These are phyloP conservation scores for Subacronicta megacephala DNA, from an alignment of 2,888 invertebrate species.

Conservation along the genomic window DNA sequence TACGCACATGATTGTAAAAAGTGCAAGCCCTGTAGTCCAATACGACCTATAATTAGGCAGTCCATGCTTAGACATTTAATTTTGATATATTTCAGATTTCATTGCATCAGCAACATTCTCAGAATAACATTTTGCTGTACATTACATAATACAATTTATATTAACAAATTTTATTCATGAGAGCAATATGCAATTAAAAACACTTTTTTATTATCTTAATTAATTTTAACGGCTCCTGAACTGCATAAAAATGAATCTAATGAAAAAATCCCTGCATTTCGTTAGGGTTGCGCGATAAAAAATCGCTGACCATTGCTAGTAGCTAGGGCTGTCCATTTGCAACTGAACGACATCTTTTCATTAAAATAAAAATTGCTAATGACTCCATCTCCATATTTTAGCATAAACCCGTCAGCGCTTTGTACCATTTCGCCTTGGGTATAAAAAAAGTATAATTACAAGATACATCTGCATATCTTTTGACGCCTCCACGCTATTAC, in stretches of 20 bases:
- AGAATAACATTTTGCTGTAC: not conserved
- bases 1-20: no score
- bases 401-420: slow-evolving; percentile 84
- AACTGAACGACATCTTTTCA: slow-evolving; percentile 77
- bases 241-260: slow-evolving; percentile 52
- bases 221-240: slow-evolving; percentile 34
- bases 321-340: slow-evolving; percentile 63
- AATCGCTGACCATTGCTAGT: slow-evolving; percentile 77
- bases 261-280: slow-evolving; percentile 54
- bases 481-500: slow-evolving; percentile 74
- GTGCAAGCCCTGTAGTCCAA: no score
- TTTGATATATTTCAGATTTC: not conserved
- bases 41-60: no score
- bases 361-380: slow-evolving; percentile 86
- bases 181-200: slow-evolving; percentile 41
- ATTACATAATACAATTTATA: slow-evolving; percentile 10
- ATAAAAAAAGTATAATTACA: slow-evolving; percentile 75
- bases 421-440: slow-evolving; percentile 70
- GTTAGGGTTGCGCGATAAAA: slow-evolving; percentile 70
- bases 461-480: slow-evolving; percentile 84
- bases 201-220: slow-evolving; percentile 22
- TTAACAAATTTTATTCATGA: slow-evolving; percentile 22
- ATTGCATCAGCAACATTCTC: not conserved
- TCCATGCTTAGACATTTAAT: no score
- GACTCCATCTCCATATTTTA: slow-evolving; percentile 87